Percentiles rank a stretch among this genome's conserved stretches.
Conservation (phyloP, 2,113 vertebrate genomes). For the Sturnus vulgaris region DNA sequence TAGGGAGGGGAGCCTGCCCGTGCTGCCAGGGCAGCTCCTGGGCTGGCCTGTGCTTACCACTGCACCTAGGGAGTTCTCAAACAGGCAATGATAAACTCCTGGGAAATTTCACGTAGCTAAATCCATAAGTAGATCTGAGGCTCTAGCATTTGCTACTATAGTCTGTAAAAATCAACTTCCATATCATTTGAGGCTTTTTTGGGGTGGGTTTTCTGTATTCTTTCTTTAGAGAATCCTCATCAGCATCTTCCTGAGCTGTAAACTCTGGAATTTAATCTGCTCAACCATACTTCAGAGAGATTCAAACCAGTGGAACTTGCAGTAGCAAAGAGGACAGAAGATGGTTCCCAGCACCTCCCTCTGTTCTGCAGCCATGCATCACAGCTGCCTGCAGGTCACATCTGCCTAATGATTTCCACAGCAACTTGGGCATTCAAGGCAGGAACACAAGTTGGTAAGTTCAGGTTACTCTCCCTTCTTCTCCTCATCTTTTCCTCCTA, state of each 20-base stretch:
- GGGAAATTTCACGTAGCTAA: neutral
- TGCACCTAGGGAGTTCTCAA: neutral
- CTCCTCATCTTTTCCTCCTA: neutral
- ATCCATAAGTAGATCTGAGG: neutral
- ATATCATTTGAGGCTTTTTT: fast-evolving
- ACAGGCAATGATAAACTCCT: neutral
- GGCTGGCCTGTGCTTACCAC: neutral
- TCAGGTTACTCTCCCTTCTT: neutral
- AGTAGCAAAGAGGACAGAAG: neutral
- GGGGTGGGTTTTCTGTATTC: neutral
- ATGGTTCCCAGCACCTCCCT: neutral
- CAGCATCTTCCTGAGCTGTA: neutral
- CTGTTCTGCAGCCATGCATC: neutral
- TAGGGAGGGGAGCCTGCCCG: neutral
- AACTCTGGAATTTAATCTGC: neutral
- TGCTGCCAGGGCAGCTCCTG: neutral
- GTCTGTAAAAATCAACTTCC: neutral
- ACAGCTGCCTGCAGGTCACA: neutral
- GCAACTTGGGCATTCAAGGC: neutral
- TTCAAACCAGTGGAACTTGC: neutral
- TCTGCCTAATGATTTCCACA: neutral
- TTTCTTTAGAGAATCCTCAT: neutral
- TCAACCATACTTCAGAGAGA: fast-evolving
- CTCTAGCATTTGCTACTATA: neutral
- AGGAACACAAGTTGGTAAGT: conserved; percentile 22